Conservation (phyloP, 2,797 vertebrate species). For the Anas bahamensis region DNA sequence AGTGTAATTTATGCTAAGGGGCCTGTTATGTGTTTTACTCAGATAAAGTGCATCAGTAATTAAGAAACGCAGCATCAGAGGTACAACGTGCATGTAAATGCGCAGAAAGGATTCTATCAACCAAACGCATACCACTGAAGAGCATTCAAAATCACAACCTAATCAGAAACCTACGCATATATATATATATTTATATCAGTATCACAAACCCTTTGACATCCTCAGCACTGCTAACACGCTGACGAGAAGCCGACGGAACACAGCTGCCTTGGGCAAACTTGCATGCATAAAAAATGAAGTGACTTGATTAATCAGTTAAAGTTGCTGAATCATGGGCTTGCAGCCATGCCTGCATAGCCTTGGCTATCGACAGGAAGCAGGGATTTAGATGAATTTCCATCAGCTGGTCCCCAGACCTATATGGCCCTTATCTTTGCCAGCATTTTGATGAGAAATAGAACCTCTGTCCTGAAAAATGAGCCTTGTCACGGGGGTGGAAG, state of each 20-base stretch:
- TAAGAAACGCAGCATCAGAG: slow-evolving; percentile 28
- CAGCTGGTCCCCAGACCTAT: background rate
- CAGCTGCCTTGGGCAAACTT: slow-evolving; percentile 49
- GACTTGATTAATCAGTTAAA: slow-evolving; percentile 53
- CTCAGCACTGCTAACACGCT: slow-evolving; percentile 39
- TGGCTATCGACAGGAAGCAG: background rate
- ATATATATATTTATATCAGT: slow-evolving; percentile 37
- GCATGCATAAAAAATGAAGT: slow-evolving; percentile 52
- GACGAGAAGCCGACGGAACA: background rate
- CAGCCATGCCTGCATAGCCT: background rate
- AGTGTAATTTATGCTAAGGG: slow-evolving; percentile 43
- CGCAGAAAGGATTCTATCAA: background rate
- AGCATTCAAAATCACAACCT: slow-evolving; percentile 43
- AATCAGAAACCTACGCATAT: slow-evolving; percentile 8
- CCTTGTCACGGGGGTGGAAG: background rate
- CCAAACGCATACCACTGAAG: background rate
- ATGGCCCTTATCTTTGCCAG: background rate
- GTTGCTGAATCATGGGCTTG: slow-evolving; percentile 63
- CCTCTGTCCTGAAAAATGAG: background rate
- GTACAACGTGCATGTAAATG: background rate
- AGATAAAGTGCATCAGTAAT: slow-evolving; percentile 16
- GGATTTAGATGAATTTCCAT: slow-evolving; percentile 27
- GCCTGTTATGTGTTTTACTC: slow-evolving; percentile 15
- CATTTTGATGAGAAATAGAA: background rate
- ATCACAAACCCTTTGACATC: slow-evolving; percentile 51